phyloP scores from a whole-genome alignment of 1,140 invertebrate genomes.

The Lepidotrigona ventralis region DNA sequence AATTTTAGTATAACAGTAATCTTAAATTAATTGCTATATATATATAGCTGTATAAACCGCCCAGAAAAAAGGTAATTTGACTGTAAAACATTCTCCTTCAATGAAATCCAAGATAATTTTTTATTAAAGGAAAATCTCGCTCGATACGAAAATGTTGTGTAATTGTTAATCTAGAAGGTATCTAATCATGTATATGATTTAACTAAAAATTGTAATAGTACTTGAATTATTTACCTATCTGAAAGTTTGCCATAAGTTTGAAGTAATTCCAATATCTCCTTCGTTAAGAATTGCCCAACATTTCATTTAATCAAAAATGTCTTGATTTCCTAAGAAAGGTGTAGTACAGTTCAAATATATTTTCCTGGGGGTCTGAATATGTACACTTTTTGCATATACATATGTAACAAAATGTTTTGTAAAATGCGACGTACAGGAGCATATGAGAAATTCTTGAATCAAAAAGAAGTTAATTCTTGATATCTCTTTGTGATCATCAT shows the following conservation, averaged over 20 bases:
- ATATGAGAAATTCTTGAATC: conserved; percentile 8
- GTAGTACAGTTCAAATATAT: background rate
- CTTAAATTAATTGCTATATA: conserved; percentile 68
- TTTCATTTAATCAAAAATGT: conserved; percentile 1
- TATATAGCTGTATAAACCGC: background rate
- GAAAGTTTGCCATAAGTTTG: background rate
- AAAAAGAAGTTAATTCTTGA: conserved; percentile 14
- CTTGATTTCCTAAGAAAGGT: background rate
- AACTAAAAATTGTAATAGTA: background rate
- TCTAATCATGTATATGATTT: background rate
- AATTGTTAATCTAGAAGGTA: conserved; percentile 28
- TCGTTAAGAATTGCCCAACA: background rate
- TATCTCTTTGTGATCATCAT: conserved; percentile 1
- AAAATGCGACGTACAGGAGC: background rate
- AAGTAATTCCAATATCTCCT: background rate
- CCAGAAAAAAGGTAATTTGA: conserved; percentile 3
- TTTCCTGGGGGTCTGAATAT: conserved; percentile 28
- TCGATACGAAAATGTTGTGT: background rate
- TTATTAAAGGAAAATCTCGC: background rate
- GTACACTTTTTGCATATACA: conserved; percentile 6
- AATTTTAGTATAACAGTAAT: conserved; percentile 76
- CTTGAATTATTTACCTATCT: background rate
- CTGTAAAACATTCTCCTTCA: background rate
- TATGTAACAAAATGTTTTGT: conserved; percentile 17
- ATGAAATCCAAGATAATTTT: conserved; percentile 13